Evolutionary conservation across 1,140 invertebrate genomes (phyloP).

Genomic region (Drosophila ogumai): DNA sequence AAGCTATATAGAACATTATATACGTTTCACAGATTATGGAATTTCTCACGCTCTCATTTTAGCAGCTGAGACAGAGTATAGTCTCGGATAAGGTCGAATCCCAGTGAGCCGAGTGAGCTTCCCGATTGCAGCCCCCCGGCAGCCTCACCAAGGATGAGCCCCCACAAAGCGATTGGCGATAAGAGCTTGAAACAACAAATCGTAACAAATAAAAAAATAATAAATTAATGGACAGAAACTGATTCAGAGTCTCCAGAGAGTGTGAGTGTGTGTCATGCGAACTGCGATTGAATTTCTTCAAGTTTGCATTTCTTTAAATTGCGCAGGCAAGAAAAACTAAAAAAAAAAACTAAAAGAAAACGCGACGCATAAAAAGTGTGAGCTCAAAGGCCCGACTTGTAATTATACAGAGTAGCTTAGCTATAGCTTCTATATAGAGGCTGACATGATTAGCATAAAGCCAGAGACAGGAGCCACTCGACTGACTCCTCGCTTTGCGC

Average conservation of each 20-base stretch:
- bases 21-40: slow-evolving; percentile 38
- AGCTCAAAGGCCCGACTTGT: slow-evolving; percentile 58
- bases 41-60: slow-evolving; percentile 73
- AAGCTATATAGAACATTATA: background rate
- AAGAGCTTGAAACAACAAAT: slow-evolving; percentile 8
- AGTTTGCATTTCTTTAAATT: slow-evolving; percentile 75
- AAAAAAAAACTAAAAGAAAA: slow-evolving; percentile 21
- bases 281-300: slow-evolving; percentile 69
- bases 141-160: slow-evolving; percentile 30
- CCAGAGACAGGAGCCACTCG: slow-evolving; percentile 34
- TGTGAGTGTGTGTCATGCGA: slow-evolving; percentile 56
- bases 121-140: slow-evolving; percentile 4
- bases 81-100: slow-evolving; percentile 57
- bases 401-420: background rate
- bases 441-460: slow-evolving; percentile 74
- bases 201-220: slow-evolving; percentile 16
- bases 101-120: slow-evolving; percentile 22
- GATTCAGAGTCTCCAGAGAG: slow-evolving; percentile 10
- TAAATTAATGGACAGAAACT: slow-evolving; percentile 20
- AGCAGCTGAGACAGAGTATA: slow-evolving; percentile 29
- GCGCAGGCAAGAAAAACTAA: slow-evolving; percentile 59
- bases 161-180: slow-evolving; percentile 36
- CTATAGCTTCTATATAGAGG: slow-evolving; percentile 5
- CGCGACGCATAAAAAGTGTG: slow-evolving; percentile 25
- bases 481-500: slow-evolving; percentile 24